Base-by-base conservation (phyloP, 2,797 vertebrate species). In the Mormyrops boulengeri region DNA sequence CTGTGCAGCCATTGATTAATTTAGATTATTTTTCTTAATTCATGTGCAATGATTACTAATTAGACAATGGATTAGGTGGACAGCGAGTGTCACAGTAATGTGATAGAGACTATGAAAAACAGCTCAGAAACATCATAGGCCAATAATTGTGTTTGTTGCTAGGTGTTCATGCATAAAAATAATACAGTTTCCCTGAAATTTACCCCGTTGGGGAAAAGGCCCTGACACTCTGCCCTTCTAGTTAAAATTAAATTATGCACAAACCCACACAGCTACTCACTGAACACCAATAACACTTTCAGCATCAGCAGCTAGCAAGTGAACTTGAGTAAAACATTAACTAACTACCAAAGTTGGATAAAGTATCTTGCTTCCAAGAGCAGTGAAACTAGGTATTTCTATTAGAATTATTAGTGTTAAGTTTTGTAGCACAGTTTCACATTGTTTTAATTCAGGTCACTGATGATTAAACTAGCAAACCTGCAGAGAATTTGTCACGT, bases 391-490 rank as follows among this genome's bases (percentile, higher is more conserved):
- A 47, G 77, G 19, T 47, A n/a, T 82, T 41, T 82, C 77, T 47
- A 73, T 73, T 73, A 73, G 4, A 73, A 73, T 73, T 38, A 38
- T 38, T 34, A 73, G 30, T 6, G 66, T 73, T 73, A 82, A 82
- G 77, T 82, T 80, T 47, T 19, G 38, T 82, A 82, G 77, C 77
- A 80, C 73, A 82, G 77, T 82, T 82, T 82, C 38, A 82, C 77
- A 82, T 44, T 82, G 77, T 47, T 82, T 47, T n/a, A 82, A 85
- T 49, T 30, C 82, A 52, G 82, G 82, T 85, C 82, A 85, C 44
- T 49, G 47, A 52, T 85, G 82, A 85, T 85, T 85, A 85, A 49
- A 52, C 49, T 30, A 52, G 41, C 44, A 85, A 85, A 85, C 49
- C 44, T 52, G 47, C n/a, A 52, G 82, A 52, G 49, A 85, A 52